A percentile compares a stretch with the other conserved stretches of the same genome.
These are phyloP conservation scores for Porites lobata DNA, from an alignment of 92 coral and sea anemone species.

Conservation along the genomic window DNA sequence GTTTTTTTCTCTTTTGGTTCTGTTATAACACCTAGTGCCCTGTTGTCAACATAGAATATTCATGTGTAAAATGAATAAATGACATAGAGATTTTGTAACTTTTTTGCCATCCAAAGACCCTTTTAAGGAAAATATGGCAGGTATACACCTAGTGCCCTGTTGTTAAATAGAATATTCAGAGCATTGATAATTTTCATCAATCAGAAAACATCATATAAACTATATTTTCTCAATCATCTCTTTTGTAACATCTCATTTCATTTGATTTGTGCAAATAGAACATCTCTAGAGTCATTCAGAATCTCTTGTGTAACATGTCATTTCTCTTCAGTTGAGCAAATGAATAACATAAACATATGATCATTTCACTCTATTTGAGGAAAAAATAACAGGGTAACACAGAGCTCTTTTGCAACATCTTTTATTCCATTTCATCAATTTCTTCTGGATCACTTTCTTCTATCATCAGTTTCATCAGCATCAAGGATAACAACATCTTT, in stretches of 20 bases:
- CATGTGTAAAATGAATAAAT: no score
- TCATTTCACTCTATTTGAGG: conserved; percentile 1
- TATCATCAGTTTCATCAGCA: no score
- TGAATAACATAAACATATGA: conserved; percentile 36
- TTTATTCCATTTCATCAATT: no score
- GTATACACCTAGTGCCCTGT: no score
- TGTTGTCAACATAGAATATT: not conserved
- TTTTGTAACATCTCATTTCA: conserved; percentile 3
- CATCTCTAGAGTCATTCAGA: conserved; percentile 1
- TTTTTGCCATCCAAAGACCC: conserved; percentile 2
- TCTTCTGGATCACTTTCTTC: no score
- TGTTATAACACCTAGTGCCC: not conserved
- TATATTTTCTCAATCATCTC: not conserved
- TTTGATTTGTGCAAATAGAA: not conserved
- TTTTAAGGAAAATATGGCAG: no score
- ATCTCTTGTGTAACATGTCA: not conserved
- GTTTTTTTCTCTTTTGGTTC: not conserved
- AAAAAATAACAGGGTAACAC: no score
- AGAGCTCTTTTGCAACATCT: no score
- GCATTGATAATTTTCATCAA: no score
- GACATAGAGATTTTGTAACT: not conserved
- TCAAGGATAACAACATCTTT: no score
- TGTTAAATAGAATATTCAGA: no score
- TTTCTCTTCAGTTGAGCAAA: conserved; percentile 12
- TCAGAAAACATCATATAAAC: no score